Base-by-base conservation (phyloP, 2,113 vertebrate species). In the Entomyzon cyanotis region DNA sequence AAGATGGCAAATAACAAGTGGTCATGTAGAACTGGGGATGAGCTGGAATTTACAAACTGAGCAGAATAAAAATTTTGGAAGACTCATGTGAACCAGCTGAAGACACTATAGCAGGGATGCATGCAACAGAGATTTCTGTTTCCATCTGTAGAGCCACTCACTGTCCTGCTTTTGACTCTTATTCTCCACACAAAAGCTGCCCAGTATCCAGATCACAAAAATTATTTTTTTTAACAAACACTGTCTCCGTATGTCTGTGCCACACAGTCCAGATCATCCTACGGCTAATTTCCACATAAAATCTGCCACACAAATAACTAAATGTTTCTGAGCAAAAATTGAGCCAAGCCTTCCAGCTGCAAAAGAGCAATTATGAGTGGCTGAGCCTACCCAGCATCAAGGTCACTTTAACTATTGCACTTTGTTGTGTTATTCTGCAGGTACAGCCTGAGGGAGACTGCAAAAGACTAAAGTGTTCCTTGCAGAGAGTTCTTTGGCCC, bases 281-380 rank as follows among this genome's bases (percentile, higher is more conserved):
- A 56, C 91, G 87, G 69, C 83, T 87, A n/a, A 93, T 96, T 95
- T 94, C 69, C 78, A 53, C 44, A 55, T 39, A 81, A 94, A 97
- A 90, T 92, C 18, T 74, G 35, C 33, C 62, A 74, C 55, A 91
- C 52, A 73, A 63, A 88, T 94, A 93, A 70, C 25, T 33, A 52
- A 82, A 58, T 58, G 9, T 67, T 96, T 84, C 80, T 78, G 70
- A 85, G 80, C 35, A 68, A 92, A 93, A 93, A 74, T 65, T 9
- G 21, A 70, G 75, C 62, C 73, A 95, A 95, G 55, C 84, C 31
- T 89, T 93, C 94, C 53, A 90, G 63, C 67, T 89, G 74, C 74
- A 50, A 58, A 94, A 69, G 82, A 94, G 39, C 17, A 78, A 64
- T 92, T 91, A 89, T 13, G 25, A 37, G 39, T 79, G 89, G 12